Conservation (phyloP, 2,797 vertebrate genomes). For the Halcyon smyrnensis region DNA sequence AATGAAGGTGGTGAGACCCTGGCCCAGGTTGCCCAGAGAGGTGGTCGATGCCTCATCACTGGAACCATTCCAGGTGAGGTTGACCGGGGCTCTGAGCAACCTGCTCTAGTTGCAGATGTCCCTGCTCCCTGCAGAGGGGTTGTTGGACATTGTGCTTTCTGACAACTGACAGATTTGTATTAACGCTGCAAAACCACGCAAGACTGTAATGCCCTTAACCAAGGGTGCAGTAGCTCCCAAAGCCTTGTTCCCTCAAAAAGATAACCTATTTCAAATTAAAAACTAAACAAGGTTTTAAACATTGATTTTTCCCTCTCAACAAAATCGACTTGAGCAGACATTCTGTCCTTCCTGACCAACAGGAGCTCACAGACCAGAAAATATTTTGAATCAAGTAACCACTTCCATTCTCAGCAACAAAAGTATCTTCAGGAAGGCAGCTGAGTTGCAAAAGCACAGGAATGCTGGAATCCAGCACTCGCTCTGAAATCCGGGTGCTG, state of each 20-base stretch:
- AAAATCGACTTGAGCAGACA: rapidly evolving
- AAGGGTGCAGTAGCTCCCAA: background rate
- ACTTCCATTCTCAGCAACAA: background rate
- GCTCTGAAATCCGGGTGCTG: background rate
- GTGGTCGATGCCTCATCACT: background rate
- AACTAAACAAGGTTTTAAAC: background rate
- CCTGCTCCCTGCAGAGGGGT: background rate
- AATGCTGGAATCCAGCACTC: background rate
- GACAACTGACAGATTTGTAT: background rate
- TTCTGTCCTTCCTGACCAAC: rapidly evolving
- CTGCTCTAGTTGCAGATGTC: background rate
- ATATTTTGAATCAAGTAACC: rapidly evolving
- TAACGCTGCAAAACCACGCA: too few relatives aligned
- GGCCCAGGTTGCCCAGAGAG: background rate
- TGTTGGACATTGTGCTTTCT: background rate
- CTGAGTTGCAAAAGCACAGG: background rate
- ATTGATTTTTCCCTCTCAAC: too few relatives aligned
- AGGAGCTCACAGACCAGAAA: background rate
- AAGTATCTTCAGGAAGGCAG: background rate
- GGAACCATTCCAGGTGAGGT: background rate
- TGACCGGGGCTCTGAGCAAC: background rate
- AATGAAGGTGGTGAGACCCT: background rate
- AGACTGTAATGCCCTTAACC: background rate
- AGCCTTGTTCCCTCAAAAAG: background rate
- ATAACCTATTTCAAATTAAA: background rate